Evolutionary conservation across 2,888 invertebrate species (phyloP), one percentile per base, ranked within the genome.

Genomic region (Melanostoma scalare): DNA sequence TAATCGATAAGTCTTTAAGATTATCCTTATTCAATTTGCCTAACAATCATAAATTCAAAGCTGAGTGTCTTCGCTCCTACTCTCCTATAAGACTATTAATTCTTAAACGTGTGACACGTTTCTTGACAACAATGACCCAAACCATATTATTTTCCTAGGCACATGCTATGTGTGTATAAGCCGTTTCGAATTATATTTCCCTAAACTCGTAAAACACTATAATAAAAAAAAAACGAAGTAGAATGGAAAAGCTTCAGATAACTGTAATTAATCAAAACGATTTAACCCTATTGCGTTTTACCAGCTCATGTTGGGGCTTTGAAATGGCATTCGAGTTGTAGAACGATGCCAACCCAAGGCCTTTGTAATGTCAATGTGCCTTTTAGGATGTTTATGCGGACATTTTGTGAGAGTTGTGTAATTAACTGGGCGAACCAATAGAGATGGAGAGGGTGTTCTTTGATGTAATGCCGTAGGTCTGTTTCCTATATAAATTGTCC

Each of bases 211-310:
- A 20, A 20, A 20, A 20, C 20, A 20, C 20, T 20, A 20, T 20
- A 20, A 20, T 20, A 20, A 1, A 20, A 20, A 20, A 20, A 20
- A 20, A 20, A 20, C 20, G 20, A 20, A 20, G 20, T 20, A 20
- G 20, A 20, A 20, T 20, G 20, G 20, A 20, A 20, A 20, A 20
- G 20, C 20, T 20, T 20, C 20, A 20, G 20, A 20, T 20, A 63
- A 72, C 65, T 67, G 72, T 78, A 78, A 78, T 67, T 78, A 72
- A 72, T 78, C 78, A 78, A 78, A 71, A 72, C 78, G 78, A 78
- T 78, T 77, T 56, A 72, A 72, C 71, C 44, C 42, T 50, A 58
- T 65, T 78, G 65, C 65, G 65, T 67, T 72, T 67, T 71, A 72
- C 35, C 44, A 72, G 40, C 72, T 46, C 35, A 77, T 65, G 53